phyloP scores from a whole-genome alignment of 2,113 vertebrate genomes.

The Himantopus leucocephalus region DNA sequence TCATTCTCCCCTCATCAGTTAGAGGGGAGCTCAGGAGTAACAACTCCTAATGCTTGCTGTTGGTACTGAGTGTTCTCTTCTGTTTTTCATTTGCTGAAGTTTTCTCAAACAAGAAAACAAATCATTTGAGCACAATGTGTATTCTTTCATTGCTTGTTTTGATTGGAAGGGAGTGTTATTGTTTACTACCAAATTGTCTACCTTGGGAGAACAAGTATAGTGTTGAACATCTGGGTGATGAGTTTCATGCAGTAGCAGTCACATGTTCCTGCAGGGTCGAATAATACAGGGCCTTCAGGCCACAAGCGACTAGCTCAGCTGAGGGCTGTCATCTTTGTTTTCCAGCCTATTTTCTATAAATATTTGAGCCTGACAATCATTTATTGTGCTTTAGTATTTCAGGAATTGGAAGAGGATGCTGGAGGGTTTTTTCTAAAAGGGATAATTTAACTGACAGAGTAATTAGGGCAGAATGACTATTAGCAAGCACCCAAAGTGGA shows the following conservation, averaged over 20 bases:
- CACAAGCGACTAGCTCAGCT: neutral
- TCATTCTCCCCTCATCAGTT: neutral
- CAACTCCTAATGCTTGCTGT: neutral
- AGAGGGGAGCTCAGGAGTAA: neutral
- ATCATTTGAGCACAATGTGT: neutral
- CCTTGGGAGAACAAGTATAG: neutral
- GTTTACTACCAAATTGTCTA: neutral
- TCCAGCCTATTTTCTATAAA: constrained; percentile 4
- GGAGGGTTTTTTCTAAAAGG: neutral
- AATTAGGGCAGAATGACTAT: neutral
- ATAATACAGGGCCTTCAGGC: neutral
- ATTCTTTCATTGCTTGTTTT: neutral
- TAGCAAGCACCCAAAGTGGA: neutral
- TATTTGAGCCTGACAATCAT: neutral
- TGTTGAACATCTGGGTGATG: neutral
- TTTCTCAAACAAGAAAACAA: neutral
- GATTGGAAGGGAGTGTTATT: neutral
- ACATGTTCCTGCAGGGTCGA: neutral
- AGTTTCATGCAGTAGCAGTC: neutral
- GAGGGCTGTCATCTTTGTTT: neutral
- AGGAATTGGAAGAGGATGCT: neutral
- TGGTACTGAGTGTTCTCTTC: neutral
- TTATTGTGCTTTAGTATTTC: constrained; percentile 1
- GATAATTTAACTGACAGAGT: neutral
- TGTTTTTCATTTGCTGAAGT: neutral